Evolutionary conservation across 2,113 vertebrate genomes (phyloP).

Genomic region (Orthochromis indermauri): DNA sequence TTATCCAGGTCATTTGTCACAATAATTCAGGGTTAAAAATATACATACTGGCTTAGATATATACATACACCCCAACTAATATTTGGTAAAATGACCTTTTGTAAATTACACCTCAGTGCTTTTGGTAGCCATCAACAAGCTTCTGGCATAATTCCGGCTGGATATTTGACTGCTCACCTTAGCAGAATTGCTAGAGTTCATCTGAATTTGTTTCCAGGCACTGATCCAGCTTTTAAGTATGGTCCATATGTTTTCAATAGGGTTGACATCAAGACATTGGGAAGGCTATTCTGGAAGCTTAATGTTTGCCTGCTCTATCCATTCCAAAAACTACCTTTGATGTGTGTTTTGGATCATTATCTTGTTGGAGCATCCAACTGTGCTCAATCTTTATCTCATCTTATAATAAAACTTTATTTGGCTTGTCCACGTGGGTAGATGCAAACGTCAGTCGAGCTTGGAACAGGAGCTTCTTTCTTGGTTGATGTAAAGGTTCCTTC

Average conservation of each 20-base stretch:
- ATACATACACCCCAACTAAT: not conserved
- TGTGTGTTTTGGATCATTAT: not conserved
- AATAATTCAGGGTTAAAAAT: not conserved
- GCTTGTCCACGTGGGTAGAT: not conserved
- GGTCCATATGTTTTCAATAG: not conserved
- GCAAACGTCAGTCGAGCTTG: not conserved
- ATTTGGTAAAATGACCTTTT: not conserved
- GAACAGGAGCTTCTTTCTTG: not conserved
- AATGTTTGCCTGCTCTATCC: not conserved
- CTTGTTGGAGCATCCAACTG: not conserved
- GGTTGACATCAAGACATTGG: not conserved
- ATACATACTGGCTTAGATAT: not conserved
- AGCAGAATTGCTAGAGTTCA: not conserved
- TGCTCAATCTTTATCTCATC: not conserved
- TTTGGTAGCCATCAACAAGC: not conserved
- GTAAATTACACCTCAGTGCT: not conserved
- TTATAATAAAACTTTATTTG: not conserved
- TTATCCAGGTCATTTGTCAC: not conserved
- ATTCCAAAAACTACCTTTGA: not conserved
- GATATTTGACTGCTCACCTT: accelerated
- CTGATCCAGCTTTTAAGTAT: not conserved
- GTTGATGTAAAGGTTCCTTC: not conserved
- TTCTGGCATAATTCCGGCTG: not conserved
- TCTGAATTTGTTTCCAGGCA: not conserved
- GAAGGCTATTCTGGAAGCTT: not conserved